Base-by-base conservation (phyloP, 2,888 invertebrate species). In the Polyommatus iphigenia region DNA sequence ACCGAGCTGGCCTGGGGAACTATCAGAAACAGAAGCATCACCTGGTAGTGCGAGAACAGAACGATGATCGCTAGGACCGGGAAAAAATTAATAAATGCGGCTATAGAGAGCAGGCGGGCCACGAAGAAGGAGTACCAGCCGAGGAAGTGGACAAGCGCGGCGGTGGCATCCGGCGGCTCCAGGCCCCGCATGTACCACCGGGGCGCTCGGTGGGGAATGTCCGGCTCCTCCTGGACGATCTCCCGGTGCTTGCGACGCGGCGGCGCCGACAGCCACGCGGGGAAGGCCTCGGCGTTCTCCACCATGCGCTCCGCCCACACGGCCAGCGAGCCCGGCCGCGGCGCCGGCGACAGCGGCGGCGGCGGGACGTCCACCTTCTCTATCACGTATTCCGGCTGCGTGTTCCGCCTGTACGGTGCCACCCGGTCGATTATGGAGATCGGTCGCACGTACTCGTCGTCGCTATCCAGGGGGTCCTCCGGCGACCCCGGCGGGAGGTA, bases 61-160 rank as follows among this genome's bases (percentile, higher is more conserved):
- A 96, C 82, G 82, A 96, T 95, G n/a, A 96, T 89, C 20, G 96
- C 95, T 29, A 95, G 90, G 6, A 95, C 87, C 0, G 96, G 95
- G 85, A 95, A 96, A 85, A 96, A 96, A 82, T 96, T 95, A 41
- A 96, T 96, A 83, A 97, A 96, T 0, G 96, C 95, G 0, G 96
- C 95, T 72, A 97, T 94, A 41, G 97, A 95, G 76, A 97, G 90
- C 88, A 97, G 93, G 75, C 97, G 95, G 67, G 96, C 95, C n/a
- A 96, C 85, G 76, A 97, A 95, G 85, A 97, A 97, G 71, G 96
- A 91, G 81, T 96, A 96, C 97, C 97, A 97, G 86, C 96, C 97
- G n/a, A 96, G 87, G 85, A 96, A 97, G 41, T 96, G 95, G 4
- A 97, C 91, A 7, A 96, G 86, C 82, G 95, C 95, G 15, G 96